phyloP scores from a whole-genome alignment of 2,797 vertebrate genomes.

The Chiroxiphia lanceolata region DNA sequence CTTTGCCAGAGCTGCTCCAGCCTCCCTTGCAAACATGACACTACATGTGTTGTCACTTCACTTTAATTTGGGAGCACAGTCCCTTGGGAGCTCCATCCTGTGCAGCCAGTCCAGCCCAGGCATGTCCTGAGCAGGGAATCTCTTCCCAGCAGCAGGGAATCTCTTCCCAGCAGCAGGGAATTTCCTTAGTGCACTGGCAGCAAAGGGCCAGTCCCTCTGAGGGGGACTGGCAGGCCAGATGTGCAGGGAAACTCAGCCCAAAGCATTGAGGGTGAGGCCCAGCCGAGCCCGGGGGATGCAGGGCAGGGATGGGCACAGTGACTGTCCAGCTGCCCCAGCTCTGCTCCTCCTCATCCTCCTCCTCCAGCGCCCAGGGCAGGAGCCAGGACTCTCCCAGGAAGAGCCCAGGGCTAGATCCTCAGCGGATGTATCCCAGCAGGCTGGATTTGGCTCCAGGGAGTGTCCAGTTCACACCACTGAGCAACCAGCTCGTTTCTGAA shows the following conservation, averaged over 20 bases:
- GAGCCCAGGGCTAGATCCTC: not conserved
- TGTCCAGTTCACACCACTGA: not conserved
- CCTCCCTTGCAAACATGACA: not conserved
- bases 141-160: not conserved
- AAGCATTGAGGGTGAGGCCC: fast-evolving
- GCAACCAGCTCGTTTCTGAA: not conserved
- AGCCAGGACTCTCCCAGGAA: not conserved
- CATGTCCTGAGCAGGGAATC: not conserved
- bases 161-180: not conserved
- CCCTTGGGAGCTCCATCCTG: not conserved
- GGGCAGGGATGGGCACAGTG: not conserved
- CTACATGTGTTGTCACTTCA: not conserved
- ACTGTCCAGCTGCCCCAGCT: not conserved
- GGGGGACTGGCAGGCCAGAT: not conserved
- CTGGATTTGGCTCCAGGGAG: not conserved
- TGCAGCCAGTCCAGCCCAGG: not conserved
- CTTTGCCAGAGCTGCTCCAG: not conserved
- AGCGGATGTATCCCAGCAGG: fast-evolving
- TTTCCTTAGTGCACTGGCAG: not conserved
- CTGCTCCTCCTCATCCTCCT: not conserved
- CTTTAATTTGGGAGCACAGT: not conserved
- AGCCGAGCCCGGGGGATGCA: fast-evolving
- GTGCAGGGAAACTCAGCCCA: not conserved
- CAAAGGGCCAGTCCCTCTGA: not conserved
- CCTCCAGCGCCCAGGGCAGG: not conserved